Conservation (phyloP, 2,113 vertebrate genomes). For the Salvelinus namaycush region DNA sequence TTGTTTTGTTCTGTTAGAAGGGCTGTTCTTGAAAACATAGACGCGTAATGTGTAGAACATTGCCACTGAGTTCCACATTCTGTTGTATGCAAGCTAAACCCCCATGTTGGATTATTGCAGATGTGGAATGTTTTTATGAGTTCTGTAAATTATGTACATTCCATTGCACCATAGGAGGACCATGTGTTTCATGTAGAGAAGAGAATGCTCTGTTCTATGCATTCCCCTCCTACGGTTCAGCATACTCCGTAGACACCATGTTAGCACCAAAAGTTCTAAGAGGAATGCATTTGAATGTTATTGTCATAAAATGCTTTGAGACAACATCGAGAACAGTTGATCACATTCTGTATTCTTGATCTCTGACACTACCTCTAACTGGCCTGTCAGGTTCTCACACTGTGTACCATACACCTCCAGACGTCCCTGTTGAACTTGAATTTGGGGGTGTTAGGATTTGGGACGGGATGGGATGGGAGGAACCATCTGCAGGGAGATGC, state of each 20-base stretch:
- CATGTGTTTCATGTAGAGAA: too few relatives aligned
- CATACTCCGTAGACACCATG: too few relatives aligned
- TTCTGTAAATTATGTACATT: not conserved
- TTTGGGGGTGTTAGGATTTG: conserved; percentile 40
- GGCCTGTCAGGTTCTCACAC: conserved; percentile 3
- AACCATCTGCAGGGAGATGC: conserved; percentile 35
- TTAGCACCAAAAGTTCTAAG: too few relatives aligned
- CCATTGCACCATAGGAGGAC: conserved; percentile 3
- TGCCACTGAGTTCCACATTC: too few relatives aligned
- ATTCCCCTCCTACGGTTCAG: too few relatives aligned
- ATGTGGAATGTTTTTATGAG: too few relatives aligned
- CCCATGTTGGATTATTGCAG: too few relatives aligned
- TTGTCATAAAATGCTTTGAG: not conserved
- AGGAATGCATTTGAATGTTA: not conserved
- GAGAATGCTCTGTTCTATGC: too few relatives aligned
- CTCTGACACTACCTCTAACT: not conserved
- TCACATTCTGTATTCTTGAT: not conserved
- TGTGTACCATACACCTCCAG: conserved; percentile 42
- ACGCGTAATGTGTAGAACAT: not conserved
- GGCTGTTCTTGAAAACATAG: not conserved
- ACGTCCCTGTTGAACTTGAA: conserved; percentile 39
- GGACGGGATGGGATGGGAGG: conserved; percentile 53
- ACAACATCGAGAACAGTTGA: not conserved
- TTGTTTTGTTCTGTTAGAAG: not conserved
- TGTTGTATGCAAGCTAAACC: too few relatives aligned